Percentiles rank a stretch among this genome's conserved stretches.
Conservation (phyloP, 30 jellyfish, hydroid and myxozoan species). For the Clytia hemisphaerica region DNA sequence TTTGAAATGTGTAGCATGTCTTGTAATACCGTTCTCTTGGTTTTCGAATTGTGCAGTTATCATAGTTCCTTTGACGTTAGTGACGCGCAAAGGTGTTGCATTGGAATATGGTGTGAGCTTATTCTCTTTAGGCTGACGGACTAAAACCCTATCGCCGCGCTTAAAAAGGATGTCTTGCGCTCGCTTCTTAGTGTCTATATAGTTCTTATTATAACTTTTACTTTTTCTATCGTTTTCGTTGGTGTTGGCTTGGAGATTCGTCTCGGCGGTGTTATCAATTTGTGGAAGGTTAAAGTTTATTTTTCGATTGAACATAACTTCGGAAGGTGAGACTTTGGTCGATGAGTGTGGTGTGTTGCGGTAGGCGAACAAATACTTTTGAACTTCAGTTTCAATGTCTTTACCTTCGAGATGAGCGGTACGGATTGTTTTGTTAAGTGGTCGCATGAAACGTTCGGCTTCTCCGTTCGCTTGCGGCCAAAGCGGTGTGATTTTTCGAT, state of each 20-base stretch:
- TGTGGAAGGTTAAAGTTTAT: not conserved
- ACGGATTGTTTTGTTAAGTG: conserved; percentile 20
- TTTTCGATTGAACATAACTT: not conserved
- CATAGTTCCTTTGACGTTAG: no score
- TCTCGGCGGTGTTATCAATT: not conserved
- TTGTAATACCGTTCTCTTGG: no score
- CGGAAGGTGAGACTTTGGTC: not conserved
- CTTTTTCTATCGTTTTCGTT: not conserved
- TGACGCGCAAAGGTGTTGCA: no score
- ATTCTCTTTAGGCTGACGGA: conserved; percentile 5
- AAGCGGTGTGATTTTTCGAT: conserved; percentile 17
- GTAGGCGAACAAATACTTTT: not conserved
- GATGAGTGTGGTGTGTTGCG: not conserved
- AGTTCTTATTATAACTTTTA: not conserved
- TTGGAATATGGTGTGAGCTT: no score
- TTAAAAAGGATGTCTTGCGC: conserved; percentile 2
- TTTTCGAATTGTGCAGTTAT: no score
- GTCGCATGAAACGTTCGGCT: conserved; percentile 35
- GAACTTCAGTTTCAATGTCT: not conserved
- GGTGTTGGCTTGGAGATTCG: not conserved
- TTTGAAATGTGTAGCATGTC: no score
- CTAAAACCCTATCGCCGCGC: conserved; percentile 5
- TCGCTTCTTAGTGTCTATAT: not conserved
- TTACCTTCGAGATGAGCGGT: conserved; percentile 12
- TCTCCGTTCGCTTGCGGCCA: conserved; percentile 54